These are phyloP conservation scores for Diplazon laetatorius DNA, from an alignment of 2,888 invertebrate genomes.

Conservation along the genomic window DNA sequence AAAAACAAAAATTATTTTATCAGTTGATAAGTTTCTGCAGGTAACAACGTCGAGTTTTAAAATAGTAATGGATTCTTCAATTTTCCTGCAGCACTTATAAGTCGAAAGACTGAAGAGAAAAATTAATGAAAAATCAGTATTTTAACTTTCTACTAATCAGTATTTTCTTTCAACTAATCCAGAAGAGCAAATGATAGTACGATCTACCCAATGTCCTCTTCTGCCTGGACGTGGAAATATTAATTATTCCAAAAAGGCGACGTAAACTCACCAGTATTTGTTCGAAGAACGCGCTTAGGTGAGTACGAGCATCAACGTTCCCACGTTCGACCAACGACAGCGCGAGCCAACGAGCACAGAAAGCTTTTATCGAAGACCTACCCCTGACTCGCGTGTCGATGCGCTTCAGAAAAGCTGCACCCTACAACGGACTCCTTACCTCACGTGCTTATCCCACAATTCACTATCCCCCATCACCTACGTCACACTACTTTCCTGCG, in stretches of 20 bases:
- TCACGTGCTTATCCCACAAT: conserved; percentile 38
- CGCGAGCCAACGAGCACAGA: conserved; percentile 68
- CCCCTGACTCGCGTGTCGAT: conserved; percentile 73
- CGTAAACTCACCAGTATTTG: conserved; percentile 72
- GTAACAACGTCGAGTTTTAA: too few species aligned
- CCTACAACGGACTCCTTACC: conserved; percentile 39
- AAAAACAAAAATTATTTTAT: too few species aligned
- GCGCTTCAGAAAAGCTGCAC: conserved; percentile 69
- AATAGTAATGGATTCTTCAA: too few species aligned
- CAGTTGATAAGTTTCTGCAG: too few species aligned
- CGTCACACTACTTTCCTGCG: conserved; percentile 32
- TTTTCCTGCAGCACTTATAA: too few species aligned
- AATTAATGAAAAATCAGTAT: too few species aligned
- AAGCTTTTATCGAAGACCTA: conserved; percentile 76
- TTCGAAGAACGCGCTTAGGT: conserved; percentile 76
- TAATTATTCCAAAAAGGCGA: conserved; percentile 76
- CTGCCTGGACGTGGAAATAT: conserved; percentile 61
- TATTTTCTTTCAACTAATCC: too few species aligned
- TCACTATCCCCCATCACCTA: conserved; percentile 12
- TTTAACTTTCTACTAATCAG: too few species aligned
- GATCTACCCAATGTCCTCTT: conserved; percentile 10
- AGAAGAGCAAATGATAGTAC: conserved; percentile 48
- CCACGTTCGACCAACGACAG: background rate
- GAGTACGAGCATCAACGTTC: conserved; percentile 26
- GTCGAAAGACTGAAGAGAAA: too few species aligned